Evolutionary conservation across 2,888 invertebrate genomes (phyloP).

Genomic region (Baronia brevicornis): DNA sequence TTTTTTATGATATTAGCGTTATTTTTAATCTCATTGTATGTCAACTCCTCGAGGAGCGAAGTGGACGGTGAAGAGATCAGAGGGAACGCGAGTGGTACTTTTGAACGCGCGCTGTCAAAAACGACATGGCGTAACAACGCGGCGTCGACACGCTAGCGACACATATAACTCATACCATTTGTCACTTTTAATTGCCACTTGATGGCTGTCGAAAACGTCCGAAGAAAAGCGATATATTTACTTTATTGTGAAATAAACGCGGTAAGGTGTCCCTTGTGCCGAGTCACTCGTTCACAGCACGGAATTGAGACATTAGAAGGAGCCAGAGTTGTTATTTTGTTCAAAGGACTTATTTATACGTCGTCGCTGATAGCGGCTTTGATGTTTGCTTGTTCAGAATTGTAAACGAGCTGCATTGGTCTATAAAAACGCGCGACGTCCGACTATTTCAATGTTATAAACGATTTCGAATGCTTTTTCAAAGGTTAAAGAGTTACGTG

Average conservation of each 20-base stretch:
- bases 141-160: conserved; percentile 33
- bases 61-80: conserved; percentile 51
- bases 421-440: conserved; percentile 37
- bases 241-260: conserved; percentile 66
- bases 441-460: conserved; percentile 20
- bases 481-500: conserved; percentile 13
- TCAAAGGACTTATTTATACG: conserved; percentile 46
- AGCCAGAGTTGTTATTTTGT: conserved; percentile 34
- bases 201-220: conserved; percentile 60
- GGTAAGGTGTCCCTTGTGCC: conserved; percentile 22
- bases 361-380: conserved; percentile 37
- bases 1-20: conserved; percentile 9
- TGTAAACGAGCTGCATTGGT: conserved; percentile 27
- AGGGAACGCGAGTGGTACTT: conserved; percentile 31
- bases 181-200: conserved; percentile 74
- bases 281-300: conserved; percentile 18
- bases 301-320: conserved; percentile 56
- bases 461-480: conserved; percentile 3
- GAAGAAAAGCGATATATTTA: conserved; percentile 59
- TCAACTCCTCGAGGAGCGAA: conserved; percentile 29
- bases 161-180: conserved; percentile 63
- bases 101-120: conserved; percentile 39
- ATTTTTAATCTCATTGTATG: conserved; percentile 25
- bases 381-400: conserved; percentile 33
- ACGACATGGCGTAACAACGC: conserved; percentile 39